Percentiles rank a stretch among this genome's conserved stretches.
Conservation (phyloP, 2,797 vertebrate genomes). For the Semaprochilodus insignis region DNA sequence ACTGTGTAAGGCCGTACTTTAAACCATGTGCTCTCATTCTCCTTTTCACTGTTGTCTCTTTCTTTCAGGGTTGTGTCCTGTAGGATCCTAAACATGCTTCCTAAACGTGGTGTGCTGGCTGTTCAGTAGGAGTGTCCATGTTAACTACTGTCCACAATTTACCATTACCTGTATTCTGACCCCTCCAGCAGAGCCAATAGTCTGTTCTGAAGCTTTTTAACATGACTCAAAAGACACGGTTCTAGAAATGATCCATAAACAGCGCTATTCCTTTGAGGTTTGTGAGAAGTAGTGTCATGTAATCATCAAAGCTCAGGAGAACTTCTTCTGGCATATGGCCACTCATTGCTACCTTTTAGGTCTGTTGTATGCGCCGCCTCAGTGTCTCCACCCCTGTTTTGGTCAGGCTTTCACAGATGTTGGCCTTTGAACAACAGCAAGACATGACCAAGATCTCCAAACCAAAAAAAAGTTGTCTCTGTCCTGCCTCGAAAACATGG, state of each 20-base stretch:
- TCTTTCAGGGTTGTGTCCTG: constrained; percentile 40
- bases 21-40: neutral
- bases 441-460: neutral
- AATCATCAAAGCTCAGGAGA: neutral
- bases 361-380: neutral
- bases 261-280: neutral
- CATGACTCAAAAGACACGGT: neutral
- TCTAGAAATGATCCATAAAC: constrained; percentile 2
- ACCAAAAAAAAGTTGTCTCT: neutral
- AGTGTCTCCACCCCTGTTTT: neutral
- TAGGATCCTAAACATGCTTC: neutral
- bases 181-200: constrained; percentile 15
- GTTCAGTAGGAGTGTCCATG: constrained; percentile 27
- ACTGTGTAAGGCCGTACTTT: no score
- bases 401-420: neutral
- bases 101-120: constrained; percentile 30
- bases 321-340: no score
- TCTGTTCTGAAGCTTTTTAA: constrained; percentile 28
- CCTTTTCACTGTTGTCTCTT: neutral
- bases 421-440: neutral
- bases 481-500: neutral
- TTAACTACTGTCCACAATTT: constrained; percentile 38
- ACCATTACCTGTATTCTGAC: constrained; percentile 21
- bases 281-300: neutral
- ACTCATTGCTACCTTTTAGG: neutral